Evolutionary conservation across 2,797 vertebrate species (phyloP).

Genomic region (Tapera naevia): DNA sequence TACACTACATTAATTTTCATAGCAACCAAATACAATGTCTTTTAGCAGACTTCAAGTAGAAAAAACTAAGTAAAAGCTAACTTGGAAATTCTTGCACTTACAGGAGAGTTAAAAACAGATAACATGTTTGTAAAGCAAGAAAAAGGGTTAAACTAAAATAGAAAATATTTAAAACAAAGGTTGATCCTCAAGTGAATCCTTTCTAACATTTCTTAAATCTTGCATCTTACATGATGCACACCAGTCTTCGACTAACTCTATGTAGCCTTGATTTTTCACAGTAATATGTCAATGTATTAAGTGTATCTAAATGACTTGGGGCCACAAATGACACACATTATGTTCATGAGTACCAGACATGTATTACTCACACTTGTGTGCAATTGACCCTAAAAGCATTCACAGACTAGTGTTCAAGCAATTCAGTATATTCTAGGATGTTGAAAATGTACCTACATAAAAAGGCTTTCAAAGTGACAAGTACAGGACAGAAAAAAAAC

Average conservation of each 20-base stretch:
- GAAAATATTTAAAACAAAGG: background rate
- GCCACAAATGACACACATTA: background rate
- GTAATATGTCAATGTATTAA: background rate
- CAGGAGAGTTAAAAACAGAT: background rate
- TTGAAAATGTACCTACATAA: background rate
- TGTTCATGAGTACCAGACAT: background rate
- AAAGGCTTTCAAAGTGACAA: background rate
- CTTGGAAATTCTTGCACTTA: background rate
- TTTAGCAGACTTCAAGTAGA: background rate
- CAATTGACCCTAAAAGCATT: background rate
- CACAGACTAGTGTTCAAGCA: background rate
- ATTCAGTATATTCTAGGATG: background rate
- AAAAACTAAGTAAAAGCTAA: background rate
- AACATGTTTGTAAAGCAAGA: background rate
- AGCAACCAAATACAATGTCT: background rate
- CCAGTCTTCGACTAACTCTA: background rate
- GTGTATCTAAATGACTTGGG: background rate
- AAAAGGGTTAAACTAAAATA: background rate
- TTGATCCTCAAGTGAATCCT: background rate
- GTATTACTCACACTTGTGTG: background rate
- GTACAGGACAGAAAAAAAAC: background rate
- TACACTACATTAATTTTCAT: background rate
- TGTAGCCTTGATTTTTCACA: background rate
- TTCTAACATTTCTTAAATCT: background rate
- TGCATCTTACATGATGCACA: background rate